Percentiles rank a stretch among this genome's conserved stretches.
Evolutionary conservation across 2,797 vertebrate species (phyloP).

Genomic region (Pyrocephalus nanus): DNA sequence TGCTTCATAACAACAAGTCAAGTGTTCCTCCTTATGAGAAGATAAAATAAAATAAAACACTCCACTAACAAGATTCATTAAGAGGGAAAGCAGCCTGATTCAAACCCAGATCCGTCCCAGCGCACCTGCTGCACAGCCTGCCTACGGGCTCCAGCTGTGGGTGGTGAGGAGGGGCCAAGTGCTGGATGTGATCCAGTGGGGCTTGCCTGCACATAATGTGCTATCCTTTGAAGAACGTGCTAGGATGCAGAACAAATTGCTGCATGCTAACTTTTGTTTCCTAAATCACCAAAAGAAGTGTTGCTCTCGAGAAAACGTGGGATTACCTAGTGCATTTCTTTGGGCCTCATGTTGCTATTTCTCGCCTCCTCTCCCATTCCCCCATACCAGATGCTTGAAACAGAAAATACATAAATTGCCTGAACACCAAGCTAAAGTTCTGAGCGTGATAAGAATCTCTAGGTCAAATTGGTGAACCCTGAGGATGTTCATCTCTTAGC

Average conservation of each 20-base stretch:
- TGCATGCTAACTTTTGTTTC: background rate
- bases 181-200: constrained; percentile 6
- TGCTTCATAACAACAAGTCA: constrained; percentile 54
- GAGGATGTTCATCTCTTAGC: background rate
- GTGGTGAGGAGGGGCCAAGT: background rate
- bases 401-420: background rate
- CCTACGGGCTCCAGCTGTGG: constrained; percentile 48
- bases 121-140: constrained; percentile 24
- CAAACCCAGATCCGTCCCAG: background rate
- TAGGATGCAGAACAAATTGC: background rate
- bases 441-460: background rate
- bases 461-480: background rate
- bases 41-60: constrained; percentile 51
- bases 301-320: constrained; percentile 37
- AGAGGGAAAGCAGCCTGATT: constrained; percentile 26
- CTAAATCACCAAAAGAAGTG: background rate
- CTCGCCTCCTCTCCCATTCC: background rate
- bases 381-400: background rate
- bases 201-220: background rate
- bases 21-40: constrained; percentile 33
- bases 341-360: constrained; percentile 11
- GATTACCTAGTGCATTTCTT: constrained; percentile 24
- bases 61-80: constrained; percentile 52
- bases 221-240: background rate
- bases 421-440: background rate